A percentile compares a stretch with the other conserved stretches of the same genome.
Evolutionary conservation across 2,797 vertebrate genomes (phyloP).

Genomic region (Rallus crepitans): DNA sequence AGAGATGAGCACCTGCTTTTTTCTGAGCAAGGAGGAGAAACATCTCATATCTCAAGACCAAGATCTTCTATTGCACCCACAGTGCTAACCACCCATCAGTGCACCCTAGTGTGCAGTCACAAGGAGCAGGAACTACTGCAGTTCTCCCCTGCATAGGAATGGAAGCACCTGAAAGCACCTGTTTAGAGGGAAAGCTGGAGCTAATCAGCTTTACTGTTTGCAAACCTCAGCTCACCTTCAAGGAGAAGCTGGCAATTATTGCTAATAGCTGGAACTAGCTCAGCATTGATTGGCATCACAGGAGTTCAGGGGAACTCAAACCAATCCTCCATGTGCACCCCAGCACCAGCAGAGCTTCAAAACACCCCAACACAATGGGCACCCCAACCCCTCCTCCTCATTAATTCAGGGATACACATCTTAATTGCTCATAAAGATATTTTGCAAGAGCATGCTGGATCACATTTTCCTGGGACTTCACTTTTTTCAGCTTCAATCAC

Average conservation of each 20-base stretch:
- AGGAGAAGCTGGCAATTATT: background rate
- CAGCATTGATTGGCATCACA: background rate
- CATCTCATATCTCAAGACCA: background rate
- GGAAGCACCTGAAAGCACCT: background rate
- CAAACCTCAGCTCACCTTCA: background rate
- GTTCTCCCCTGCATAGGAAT: background rate
- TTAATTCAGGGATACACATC: background rate
- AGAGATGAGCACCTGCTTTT: background rate
- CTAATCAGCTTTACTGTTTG: background rate
- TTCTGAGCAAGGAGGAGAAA: background rate
- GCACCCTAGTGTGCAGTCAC: background rate
- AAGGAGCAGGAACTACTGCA: background rate
- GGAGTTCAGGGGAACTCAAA: background rate
- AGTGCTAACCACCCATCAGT: background rate
- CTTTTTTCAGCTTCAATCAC: background rate
- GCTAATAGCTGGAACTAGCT: background rate
- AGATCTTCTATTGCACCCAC: no score
- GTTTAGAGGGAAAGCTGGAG: background rate
- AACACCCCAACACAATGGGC: background rate
- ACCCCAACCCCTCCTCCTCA: background rate
- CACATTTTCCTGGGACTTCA: background rate
- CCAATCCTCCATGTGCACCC: background rate
- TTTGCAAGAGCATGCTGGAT: background rate
- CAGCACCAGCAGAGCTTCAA: background rate
- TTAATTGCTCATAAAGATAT: background rate